Evolutionary conservation across 2,113 vertebrate species (phyloP), one percentile per base, ranked within the genome.

Genomic region (Upupa epops): DNA sequence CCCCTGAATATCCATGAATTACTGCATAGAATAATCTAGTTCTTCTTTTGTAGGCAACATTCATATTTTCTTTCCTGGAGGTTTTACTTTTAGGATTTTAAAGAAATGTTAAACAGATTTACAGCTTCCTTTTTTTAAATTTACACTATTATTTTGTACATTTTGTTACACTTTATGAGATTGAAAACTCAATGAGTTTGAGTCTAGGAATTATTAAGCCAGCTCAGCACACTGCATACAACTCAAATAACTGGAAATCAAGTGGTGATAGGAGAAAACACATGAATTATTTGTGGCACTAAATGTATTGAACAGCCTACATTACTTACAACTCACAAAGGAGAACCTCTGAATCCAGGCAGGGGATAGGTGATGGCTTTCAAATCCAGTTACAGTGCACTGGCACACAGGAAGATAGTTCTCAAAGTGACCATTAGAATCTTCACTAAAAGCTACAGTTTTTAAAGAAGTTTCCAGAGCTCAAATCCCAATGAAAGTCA

Each of bases 211-310:
- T 68, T 95, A 79, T 78, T 90, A 94, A 95, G 93, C 83, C 58
- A 77, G 79, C 88, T 95, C 90, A 92, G 76, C 59, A 69, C 84
- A 88, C 74, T 96, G 83, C 90, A 84, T 72, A 46, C 80, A 93
- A 92, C 20, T 0, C 88, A 93, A 92, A 96, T 95, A 95, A 90
- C 92, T 95, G 90, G 86, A 96, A 95, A 92, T 94, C 88, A 92
- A 95, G 74, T 68, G 93, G 77, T 89, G 78, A 94, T 74, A 93
- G 90, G 81, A 93, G 89, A 74, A 96, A 95, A 89, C 79, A 64
- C 56, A 90, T 96, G 94, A 96, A 95, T 96, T 96, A 96, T 96
- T 96, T 81, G 94, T 94, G 90, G 88, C 89, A 87, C 88, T 92
- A 96, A 95, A 95, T 95, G 93, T 89, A 94, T 94, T 94, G 86